phyloP scores from a whole-genome alignment of 23 tunicate genomes.

The Corella eumyota region DNA sequence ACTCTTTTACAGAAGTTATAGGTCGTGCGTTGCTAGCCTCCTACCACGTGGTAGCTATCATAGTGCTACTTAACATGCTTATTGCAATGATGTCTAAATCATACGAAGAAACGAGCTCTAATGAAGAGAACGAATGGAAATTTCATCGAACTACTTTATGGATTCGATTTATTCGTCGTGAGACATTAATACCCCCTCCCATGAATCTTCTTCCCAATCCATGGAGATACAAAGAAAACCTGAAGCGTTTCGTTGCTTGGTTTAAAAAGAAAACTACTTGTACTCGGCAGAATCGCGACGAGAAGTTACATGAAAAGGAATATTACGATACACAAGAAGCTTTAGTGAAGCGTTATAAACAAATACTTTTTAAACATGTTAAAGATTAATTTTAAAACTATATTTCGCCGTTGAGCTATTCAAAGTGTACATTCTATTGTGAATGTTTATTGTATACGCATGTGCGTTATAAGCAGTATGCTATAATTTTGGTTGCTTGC shows the following conservation, averaged over 20 bases:
- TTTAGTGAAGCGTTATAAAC: too few species aligned
- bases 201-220: constrained; percentile 80
- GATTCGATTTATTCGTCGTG: constrained; percentile 78
- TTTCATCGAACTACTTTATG: constrained; percentile 66
- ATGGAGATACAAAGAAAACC: constrained; percentile 10
- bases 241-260: background rate
- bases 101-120: constrained; percentile 51
- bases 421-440: too few species aligned
- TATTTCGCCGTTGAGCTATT: too few species aligned
- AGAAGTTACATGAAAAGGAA: too few species aligned
- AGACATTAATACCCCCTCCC: constrained; percentile 72
- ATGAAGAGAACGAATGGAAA: constrained; percentile 74
- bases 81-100: constrained; percentile 89
- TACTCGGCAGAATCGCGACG: too few species aligned
- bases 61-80: constrained; percentile 78
- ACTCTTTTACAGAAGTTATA: constrained; percentile 17
- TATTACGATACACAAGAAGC: too few species aligned
- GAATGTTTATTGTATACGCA: too few species aligned
- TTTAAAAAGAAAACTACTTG: too few species aligned
- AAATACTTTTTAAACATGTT: too few species aligned
- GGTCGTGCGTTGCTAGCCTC: constrained; percentile 8
- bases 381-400: too few species aligned
- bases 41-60: constrained; percentile 71
- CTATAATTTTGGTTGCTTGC: too few species aligned
- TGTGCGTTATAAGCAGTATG: too few species aligned